phyloP scores from a whole-genome alignment of 1,140 invertebrate genomes.

The Heliothis virescens region DNA sequence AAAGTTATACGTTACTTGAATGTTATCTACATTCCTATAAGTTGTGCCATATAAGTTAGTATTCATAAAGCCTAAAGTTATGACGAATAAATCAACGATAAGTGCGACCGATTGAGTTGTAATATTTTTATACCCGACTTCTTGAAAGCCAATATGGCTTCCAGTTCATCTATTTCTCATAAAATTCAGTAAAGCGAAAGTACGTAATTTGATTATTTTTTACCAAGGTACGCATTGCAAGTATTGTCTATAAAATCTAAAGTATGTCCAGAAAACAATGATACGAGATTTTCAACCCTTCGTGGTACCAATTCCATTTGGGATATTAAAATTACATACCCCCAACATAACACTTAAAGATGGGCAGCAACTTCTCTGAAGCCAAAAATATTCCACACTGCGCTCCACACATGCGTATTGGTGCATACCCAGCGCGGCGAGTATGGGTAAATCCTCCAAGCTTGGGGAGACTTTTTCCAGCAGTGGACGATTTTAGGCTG shows the following conservation, averaged over 20 bases:
- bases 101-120: constrained; percentile 14
- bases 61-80: constrained; percentile 17
- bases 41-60: background rate
- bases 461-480: no score
- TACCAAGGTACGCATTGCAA: background rate
- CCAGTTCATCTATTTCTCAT: background rate
- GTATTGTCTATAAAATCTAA: constrained; percentile 8
- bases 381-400: no score
- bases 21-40: background rate
- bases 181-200: background rate
- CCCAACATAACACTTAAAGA: no score
- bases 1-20: no score
- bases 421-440: no score
- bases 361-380: no score
- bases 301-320: constrained; percentile 12
- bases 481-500: no score
- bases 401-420: no score
- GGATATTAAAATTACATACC: no score
- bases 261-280: constrained; percentile 14
- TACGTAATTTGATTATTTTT: background rate
- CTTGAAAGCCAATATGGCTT: background rate
- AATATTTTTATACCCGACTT: constrained; percentile 11
- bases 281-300: background rate
- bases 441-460: no score
- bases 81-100: constrained; percentile 20